phyloP scores from a whole-genome alignment of 2,888 invertebrate species.

The Arctia plantaginis region DNA sequence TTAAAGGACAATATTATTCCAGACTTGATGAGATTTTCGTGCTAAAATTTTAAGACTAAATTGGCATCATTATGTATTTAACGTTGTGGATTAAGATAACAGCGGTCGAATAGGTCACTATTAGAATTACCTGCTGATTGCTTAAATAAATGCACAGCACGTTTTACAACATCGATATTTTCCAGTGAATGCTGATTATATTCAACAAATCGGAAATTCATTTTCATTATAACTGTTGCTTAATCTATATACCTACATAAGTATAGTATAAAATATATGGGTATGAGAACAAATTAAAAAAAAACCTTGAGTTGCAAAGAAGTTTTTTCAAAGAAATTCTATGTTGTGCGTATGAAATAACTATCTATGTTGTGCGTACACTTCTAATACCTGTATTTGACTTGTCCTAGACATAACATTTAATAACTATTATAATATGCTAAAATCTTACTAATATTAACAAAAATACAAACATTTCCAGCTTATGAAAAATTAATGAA shows the following conservation, averaged over 20 bases:
- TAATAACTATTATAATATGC: too few relatives aligned
- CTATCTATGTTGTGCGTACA: too few relatives aligned
- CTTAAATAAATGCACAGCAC: constrained; percentile 45
- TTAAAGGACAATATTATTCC: constrained; percentile 85
- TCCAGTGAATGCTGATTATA: not conserved
- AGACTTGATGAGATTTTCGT: constrained; percentile 84
- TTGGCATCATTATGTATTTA: constrained; percentile 83
- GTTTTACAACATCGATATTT: constrained; percentile 12
- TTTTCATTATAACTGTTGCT: not conserved
- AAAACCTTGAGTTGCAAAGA: rapidly evolving
- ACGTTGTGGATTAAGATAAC: constrained; percentile 75
- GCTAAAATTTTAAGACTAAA: constrained; percentile 83
- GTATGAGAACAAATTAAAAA: too few relatives aligned
- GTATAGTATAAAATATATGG: not conserved
- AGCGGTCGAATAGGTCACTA: constrained; percentile 75
- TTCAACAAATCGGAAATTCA: not conserved
- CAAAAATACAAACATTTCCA: too few relatives aligned
- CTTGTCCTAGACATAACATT: not conserved
- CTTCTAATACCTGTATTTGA: not conserved
- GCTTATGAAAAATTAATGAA: not conserved
- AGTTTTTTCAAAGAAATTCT: not conserved
- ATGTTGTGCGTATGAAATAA: too few relatives aligned
- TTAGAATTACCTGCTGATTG: constrained; percentile 40
- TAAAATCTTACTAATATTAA: too few relatives aligned
- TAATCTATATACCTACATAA: not conserved